Evolutionary conservation across 2,888 invertebrate genomes (phyloP).

Genomic region (Melanophora roralis): DNA sequence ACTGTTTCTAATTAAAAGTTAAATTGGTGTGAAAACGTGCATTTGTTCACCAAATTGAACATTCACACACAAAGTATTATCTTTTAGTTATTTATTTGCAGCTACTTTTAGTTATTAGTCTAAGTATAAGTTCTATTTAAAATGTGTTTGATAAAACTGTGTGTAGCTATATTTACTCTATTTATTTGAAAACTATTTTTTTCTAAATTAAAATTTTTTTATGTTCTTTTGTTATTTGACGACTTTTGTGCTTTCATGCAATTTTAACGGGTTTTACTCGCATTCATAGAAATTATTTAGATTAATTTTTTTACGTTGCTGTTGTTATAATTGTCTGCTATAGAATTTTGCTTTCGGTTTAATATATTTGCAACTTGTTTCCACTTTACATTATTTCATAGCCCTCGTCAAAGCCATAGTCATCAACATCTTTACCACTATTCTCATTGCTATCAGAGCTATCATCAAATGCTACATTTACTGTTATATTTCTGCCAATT

Average conservation of each 20-base stretch:
- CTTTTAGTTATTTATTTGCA: constrained; percentile 7
- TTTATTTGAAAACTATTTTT: too few relatives aligned
- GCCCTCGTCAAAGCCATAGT: not conserved
- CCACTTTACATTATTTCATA: not conserved
- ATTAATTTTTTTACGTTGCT: not conserved
- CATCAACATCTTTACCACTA: not conserved
- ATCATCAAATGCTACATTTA: not conserved
- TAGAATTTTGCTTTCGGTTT: not conserved
- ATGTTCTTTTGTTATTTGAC: constrained; percentile 17
- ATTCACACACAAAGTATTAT: too few relatives aligned
- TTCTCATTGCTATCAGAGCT: not conserved
- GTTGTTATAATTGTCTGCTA: not conserved
- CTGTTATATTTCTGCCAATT: constrained; percentile 3
- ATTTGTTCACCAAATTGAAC: constrained; percentile 49
- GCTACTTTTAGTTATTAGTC: constrained; percentile 1
- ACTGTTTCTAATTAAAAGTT: constrained; percentile 62
- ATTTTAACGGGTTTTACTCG: constrained; percentile 24
- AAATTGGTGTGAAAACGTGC: constrained; percentile 61
- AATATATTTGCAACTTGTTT: constrained; percentile 22
- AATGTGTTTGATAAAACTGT: too few relatives aligned
- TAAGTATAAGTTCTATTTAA: not conserved
- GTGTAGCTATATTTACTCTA: too few relatives aligned
- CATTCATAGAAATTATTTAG: constrained; percentile 10
- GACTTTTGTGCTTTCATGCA: constrained; percentile 20
- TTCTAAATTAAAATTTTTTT: too few relatives aligned